Percentiles rank a stretch among this genome's conserved stretches.
Conservation (phyloP, 2,888 invertebrate species). For the Gasteruption jaculator region DNA sequence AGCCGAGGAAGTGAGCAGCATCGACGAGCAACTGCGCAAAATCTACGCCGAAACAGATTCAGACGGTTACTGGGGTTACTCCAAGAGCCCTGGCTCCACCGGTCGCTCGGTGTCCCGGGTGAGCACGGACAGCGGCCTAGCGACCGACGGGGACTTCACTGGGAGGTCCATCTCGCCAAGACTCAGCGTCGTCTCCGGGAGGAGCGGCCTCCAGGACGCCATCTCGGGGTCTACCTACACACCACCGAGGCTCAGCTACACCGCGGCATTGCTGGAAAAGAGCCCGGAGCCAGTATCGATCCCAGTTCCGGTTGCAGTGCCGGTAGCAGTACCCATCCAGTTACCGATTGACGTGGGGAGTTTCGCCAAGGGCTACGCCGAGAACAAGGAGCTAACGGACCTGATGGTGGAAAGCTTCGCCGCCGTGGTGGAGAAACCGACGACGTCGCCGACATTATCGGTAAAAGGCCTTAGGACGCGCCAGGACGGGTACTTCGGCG, state of each 20-base stretch:
- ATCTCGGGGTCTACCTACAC: conserved; percentile 40
- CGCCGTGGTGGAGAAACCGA: conserved; percentile 54
- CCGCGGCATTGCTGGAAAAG: conserved; percentile 61
- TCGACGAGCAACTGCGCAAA: conserved; percentile 67
- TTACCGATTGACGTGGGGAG: conserved; percentile 60
- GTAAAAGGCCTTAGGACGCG: conserved; percentile 56
- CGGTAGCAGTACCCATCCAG: too few species aligned
- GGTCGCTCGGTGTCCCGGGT: conserved; percentile 47
- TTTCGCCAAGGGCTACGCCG: conserved; percentile 57
- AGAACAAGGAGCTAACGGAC: conserved; percentile 52
- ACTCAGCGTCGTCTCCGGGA: conserved; percentile 42
- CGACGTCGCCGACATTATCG: conserved; percentile 61
- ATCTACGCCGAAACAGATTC: conserved; percentile 62
- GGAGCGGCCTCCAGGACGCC: conserved; percentile 43
- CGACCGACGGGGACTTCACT: conserved; percentile 61
- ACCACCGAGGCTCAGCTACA: conserved; percentile 58
- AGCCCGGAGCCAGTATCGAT: conserved; percentile 42
- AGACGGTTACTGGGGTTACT: conserved; percentile 69
- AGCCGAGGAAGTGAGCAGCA: conserved; percentile 63
- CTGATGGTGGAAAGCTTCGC: conserved; percentile 55
- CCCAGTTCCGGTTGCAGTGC: too few species aligned
- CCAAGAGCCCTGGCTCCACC: conserved; percentile 58
- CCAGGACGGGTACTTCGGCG: conserved; percentile 59
- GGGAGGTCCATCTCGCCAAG: conserved; percentile 46
- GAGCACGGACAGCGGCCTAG: conserved; percentile 57